These are phyloP conservation scores for Taxidea taxus DNA, from an alignment of 2,113 vertebrate species.

Conservation along the genomic window DNA sequence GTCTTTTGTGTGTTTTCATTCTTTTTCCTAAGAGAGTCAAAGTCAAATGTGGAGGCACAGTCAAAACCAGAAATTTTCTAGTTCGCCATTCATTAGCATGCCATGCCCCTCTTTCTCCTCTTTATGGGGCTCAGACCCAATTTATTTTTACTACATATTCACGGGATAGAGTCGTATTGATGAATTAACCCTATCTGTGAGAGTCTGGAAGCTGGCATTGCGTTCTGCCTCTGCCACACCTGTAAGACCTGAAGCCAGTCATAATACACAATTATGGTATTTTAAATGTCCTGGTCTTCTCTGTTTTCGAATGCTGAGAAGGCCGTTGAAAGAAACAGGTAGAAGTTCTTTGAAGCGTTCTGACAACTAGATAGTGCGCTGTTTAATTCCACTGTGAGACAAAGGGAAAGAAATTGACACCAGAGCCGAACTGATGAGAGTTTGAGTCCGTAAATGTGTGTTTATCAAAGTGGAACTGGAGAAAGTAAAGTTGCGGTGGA, in stretches of 20 bases:
- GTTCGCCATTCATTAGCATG: background rate
- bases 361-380: background rate
- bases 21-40: background rate
- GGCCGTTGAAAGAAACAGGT: background rate
- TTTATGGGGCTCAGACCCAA: background rate
- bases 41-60: background rate
- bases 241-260: background rate
- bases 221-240: background rate
- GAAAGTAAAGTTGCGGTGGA: background rate
- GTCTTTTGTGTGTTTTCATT: constrained; percentile 1
- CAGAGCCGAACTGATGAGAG: background rate
- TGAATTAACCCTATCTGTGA: background rate
- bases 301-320: background rate
- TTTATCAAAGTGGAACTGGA: background rate
- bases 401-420: background rate
- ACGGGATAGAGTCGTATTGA: background rate
- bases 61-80: background rate
- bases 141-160: background rate
- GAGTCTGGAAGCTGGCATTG: background rate
- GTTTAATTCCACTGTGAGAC: background rate
- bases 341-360: background rate
- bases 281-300: background rate
- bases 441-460: background rate
- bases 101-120: background rate
- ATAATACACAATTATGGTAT: background rate